Percentiles rank a stretch among this genome's conserved stretches.
These are phyloP conservation scores for Poecilia velifera DNA, from an alignment of 2,797 vertebrate species.

Conservation along the genomic window DNA sequence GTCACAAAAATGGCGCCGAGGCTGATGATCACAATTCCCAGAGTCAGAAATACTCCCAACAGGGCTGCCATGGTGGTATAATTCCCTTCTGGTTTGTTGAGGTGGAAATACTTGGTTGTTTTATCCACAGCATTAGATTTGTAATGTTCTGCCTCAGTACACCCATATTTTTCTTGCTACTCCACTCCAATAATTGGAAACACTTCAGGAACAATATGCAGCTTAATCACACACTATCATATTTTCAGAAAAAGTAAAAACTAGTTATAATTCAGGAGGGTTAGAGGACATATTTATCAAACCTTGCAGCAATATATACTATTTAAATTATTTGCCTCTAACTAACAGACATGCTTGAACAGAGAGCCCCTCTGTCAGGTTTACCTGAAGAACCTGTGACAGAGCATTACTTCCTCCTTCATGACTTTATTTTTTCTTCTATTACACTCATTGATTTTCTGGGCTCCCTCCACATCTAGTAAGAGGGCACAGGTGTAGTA, in stretches of 20 bases:
- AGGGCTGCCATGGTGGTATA: constrained; percentile 36
- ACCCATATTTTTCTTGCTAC: neutral
- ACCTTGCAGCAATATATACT: constrained; percentile 1
- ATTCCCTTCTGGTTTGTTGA: neutral
- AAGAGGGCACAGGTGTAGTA: neutral
- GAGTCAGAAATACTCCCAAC: constrained; percentile 10
- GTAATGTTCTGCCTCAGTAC: neutral
- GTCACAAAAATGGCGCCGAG: constrained; percentile 5
- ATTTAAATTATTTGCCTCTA: neutral
- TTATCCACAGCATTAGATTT: neutral
- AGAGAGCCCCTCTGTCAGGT: neutral
- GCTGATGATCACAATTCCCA: constrained; percentile 16
- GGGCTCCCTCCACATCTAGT: constrained; percentile 23
- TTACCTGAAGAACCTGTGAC: neutral
- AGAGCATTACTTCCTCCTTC: constrained; percentile 5
- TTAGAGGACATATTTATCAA: neutral
- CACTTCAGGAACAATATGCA: neutral
- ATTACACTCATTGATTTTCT: constrained; percentile 39
- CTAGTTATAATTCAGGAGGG: no score
- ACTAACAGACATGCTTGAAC: constrained; percentile 6
- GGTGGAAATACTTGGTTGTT: no score
- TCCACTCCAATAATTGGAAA: neutral
- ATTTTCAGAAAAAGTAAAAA: neutral
- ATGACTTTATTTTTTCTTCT: constrained; percentile 18
- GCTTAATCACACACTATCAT: neutral